A percentile compares a stretch with the other conserved stretches of the same genome.
Conservation (phyloP, 1,140 invertebrate genomes). For the Heliconius melpomene region DNA sequence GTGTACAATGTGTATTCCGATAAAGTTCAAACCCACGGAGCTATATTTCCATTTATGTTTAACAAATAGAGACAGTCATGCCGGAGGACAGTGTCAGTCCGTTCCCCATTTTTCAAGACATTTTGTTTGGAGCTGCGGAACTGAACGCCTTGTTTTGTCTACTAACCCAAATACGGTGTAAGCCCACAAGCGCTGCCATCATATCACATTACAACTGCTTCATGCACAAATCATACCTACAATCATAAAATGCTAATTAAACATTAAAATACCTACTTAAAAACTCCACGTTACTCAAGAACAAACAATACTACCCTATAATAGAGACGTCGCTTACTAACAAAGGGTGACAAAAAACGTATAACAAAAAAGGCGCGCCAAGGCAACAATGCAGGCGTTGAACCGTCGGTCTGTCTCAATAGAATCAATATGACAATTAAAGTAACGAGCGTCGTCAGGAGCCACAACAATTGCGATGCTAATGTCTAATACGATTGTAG, state of each 20-base stretch:
- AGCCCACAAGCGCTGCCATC: neutral
- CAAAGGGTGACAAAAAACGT: slow-evolving; percentile 25
- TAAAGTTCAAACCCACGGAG: neutral
- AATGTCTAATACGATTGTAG: slow-evolving; percentile 75
- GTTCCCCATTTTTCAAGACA: too few species aligned
- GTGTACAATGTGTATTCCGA: neutral
- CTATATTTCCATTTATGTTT: neutral
- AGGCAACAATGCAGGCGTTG: slow-evolving; percentile 28
- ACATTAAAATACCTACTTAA: neutral
- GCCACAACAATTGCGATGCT: slow-evolving; percentile 55
- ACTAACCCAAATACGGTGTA: neutral
- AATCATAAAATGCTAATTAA: neutral
- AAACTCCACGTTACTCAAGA: slow-evolving; percentile 1
- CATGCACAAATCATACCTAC: neutral
- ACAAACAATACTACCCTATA: neutral
- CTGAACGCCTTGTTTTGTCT: neutral
- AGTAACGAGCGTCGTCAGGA: slow-evolving; percentile 36
- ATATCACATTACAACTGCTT: neutral
- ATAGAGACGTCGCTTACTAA: slow-evolving; percentile 8
- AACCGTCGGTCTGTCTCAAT: slow-evolving; percentile 33
- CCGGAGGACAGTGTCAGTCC: too few species aligned
- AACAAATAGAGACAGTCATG: too few species aligned
- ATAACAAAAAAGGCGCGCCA: slow-evolving; percentile 18
- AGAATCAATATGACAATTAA: slow-evolving; percentile 45
- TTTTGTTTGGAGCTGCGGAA: too few species aligned